Evolutionary conservation across 1,140 invertebrate species (phyloP).

Genomic region (Trichogramma pretiosum): DNA sequence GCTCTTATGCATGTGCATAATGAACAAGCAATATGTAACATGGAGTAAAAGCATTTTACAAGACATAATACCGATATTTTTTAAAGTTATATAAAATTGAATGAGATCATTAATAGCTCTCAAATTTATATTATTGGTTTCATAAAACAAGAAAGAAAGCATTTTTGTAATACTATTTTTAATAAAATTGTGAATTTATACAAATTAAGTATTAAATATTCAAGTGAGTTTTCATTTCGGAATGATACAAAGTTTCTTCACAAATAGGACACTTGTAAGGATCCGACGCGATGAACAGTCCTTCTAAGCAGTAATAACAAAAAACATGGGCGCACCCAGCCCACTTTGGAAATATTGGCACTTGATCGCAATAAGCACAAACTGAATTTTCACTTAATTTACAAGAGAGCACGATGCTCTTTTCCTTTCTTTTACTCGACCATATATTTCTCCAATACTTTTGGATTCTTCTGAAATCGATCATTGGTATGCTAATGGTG

Average conservation of each 20-base stretch:
- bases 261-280: constrained; percentile 32
- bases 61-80: constrained; percentile 41
- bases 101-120: constrained; percentile 8
- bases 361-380: constrained; percentile 35
- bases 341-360: constrained; percentile 35
- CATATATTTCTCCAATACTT: constrained; percentile 26
- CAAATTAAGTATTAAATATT: constrained; percentile 14
- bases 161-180: constrained; percentile 21
- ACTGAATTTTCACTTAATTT: constrained; percentile 25
- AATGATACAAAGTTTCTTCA: constrained; percentile 21
- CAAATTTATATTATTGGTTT: constrained; percentile 16
- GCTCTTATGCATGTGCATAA: constrained; percentile 10
- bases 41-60: constrained; percentile 30
- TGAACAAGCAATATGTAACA: constrained; percentile 8
- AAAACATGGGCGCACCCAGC: constrained; percentile 40
- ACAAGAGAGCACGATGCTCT: constrained; percentile 2
- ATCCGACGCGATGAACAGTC: constrained; percentile 32
- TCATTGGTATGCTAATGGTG: constrained; percentile 34
- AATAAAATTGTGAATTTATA: constrained; percentile 20
- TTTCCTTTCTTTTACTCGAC: constrained; percentile 4
- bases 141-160: constrained; percentile 14
- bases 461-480: constrained; percentile 36
- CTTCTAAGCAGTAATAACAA: constrained; percentile 41
- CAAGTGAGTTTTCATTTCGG: constrained; percentile 25
- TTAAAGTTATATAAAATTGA: constrained; percentile 23